These are phyloP conservation scores for Saxicola maurus DNA, from an alignment of 2,797 vertebrate genomes.

Conservation along the genomic window DNA sequence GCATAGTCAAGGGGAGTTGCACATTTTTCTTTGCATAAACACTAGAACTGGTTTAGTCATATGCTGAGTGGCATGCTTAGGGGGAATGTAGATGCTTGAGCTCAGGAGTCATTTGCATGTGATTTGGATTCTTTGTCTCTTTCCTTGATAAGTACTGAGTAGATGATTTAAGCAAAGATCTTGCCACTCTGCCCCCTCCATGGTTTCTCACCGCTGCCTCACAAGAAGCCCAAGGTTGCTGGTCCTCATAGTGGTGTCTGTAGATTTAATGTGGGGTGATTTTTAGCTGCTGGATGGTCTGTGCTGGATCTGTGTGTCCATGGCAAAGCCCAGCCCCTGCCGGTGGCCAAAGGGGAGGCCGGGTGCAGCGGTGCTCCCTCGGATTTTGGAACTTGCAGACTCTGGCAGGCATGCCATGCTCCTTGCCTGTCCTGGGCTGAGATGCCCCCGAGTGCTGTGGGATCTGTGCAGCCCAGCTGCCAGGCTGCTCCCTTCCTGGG, in stretches of 20 bases:
- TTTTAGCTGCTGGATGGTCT: neutral
- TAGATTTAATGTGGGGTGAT: neutral
- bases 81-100: neutral
- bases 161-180: neutral
- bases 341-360: neutral
- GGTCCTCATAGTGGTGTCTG: neutral
- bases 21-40: neutral
- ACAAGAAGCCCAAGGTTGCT: neutral
- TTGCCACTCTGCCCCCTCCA: neutral
- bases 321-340: rapidly evolving
- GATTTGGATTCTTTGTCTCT: neutral
- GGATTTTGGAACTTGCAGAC: neutral
- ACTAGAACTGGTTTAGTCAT: neutral
- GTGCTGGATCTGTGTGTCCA: neutral
- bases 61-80: neutral
- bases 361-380: rapidly evolving
- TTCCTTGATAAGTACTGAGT: neutral
- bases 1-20: neutral
- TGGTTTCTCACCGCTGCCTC: neutral
- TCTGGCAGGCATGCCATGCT: neutral
- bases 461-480: rapidly evolving
- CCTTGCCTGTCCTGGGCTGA: neutral
- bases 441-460: neutral
- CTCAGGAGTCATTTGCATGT: neutral
- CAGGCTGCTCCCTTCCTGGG: neutral